Evolutionary conservation across 2,797 vertebrate species (phyloP), one percentile per base, ranked within the genome.

Genomic region (Scleropages formosus): DNA sequence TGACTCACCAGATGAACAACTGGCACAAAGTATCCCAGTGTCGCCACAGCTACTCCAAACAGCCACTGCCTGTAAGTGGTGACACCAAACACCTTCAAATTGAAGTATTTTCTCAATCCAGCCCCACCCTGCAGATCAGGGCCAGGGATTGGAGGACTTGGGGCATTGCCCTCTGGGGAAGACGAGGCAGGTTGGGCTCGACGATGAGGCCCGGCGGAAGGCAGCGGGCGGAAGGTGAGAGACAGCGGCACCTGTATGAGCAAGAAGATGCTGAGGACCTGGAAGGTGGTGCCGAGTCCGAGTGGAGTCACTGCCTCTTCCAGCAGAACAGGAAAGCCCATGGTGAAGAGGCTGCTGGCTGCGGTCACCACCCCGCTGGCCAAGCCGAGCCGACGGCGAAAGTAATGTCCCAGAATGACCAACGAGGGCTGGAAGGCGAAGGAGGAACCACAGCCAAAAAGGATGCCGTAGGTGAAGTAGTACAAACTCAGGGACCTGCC

Each of bases 341-440:
- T 94, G 46, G 97, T 95, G 88, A 99, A 97, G 80, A 98, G 88
- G 87, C 96, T 97, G 90, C 96, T 96, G 62, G 95, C 93, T 0
- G 95, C 96, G 0, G 97, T 97, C 85, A 99, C 96, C 68, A 99
- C 84, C 1, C 98, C 97, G 0, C 99, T 99, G 71, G 91, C 98
- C 82, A 99, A 84, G 63, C 98, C 97, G 77, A 99, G 92, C 60
- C 95, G 95, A 27, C 90, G 93, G 74, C 95, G 95, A 82, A 99
- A 99, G 89, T 99, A 99, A 90, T 99, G 98, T 15, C 98, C 96
- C 0, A 99, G 94, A 87, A 99, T 99, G 78, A 99, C 98, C 83
- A 99, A 81, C 0, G 96, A 96, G n/a, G 98, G 97, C 89, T 99
- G 98, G 92, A 99, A 98, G 75, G 98, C 96, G 0, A 99, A 98